Evolutionary conservation across 2,888 invertebrate species (phyloP).

Genomic region (Tuta absoluta): DNA sequence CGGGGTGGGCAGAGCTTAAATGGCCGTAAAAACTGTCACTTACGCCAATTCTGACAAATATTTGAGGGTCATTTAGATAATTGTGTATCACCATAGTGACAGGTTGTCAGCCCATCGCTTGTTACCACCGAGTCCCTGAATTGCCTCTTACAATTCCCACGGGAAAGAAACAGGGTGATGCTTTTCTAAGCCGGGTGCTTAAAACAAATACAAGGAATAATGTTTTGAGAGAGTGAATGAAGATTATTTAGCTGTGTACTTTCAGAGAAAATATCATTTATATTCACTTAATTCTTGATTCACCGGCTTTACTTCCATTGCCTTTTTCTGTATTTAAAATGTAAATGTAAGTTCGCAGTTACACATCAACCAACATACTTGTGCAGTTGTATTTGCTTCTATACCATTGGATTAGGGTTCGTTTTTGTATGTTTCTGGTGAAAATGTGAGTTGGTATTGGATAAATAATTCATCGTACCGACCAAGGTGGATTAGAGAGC

Average conservation of each 20-base stretch:
- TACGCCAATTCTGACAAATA: too few species aligned
- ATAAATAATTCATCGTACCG: slow-evolving; percentile 47
- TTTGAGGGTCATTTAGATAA: too few species aligned
- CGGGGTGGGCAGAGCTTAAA: too few species aligned
- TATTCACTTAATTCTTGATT: slow-evolving; percentile 11
- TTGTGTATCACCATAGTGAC: too few species aligned
- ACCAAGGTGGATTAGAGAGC: slow-evolving; percentile 43
- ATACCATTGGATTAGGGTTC: background rate
- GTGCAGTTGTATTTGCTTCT: background rate
- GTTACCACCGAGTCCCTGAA: too few species aligned
- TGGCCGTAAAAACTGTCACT: too few species aligned
- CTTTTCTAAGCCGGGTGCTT: too few species aligned
- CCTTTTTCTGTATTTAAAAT: background rate
- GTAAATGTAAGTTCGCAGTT: slow-evolving; percentile 16
- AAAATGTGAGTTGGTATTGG: background rate
- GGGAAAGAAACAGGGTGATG: too few species aligned
- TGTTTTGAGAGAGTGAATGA: too few species aligned
- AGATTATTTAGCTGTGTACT: background rate
- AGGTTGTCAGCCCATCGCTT: too few species aligned
- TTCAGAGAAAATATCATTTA: background rate
- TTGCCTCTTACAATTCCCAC: too few species aligned
- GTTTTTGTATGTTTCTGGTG: background rate
- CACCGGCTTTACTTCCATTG: slow-evolving; percentile 4
- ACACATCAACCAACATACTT: background rate
- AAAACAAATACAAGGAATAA: too few species aligned